A percentile compares a stretch with the other conserved stretches of the same genome.
Evolutionary conservation across 1,140 invertebrate genomes (phyloP).

Genomic region (Drosophila rhopaloa): DNA sequence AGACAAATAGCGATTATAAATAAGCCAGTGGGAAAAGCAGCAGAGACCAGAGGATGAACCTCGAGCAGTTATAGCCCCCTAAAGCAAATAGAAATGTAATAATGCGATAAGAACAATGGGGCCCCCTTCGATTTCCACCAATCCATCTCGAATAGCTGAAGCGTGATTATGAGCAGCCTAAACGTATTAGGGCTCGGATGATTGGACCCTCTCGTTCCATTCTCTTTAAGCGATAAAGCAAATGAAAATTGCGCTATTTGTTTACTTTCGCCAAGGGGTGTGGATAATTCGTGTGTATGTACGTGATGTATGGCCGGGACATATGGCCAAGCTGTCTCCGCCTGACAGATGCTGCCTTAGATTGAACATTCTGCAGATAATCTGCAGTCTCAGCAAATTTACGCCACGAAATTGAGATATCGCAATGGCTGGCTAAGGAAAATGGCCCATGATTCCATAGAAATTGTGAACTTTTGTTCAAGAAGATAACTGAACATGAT

Average conservation of each 20-base stretch:
- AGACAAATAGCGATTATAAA: conserved; percentile 82
- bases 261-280: conserved; percentile 38
- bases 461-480: conserved; percentile 27
- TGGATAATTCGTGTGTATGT: conserved; percentile 1
- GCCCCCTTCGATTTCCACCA: conserved; percentile 32
- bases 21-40: conserved; percentile 55
- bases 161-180: conserved; percentile 82
- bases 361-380: conserved; percentile 52
- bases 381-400: conserved; percentile 65
- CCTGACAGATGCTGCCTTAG: conserved; percentile 65
- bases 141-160: conserved; percentile 73
- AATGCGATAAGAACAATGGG: conserved; percentile 82
- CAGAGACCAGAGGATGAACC: conserved; percentile 9
- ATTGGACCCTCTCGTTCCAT: conserved; percentile 41
- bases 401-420: conserved; percentile 48
- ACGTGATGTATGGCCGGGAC: conserved; percentile 57
- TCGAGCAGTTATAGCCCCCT: conserved; percentile 16
- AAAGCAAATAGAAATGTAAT: conserved; percentile 80
- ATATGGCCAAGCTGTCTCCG: conserved; percentile 58
- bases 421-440: conserved; percentile 3
- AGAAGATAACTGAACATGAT: not conserved
- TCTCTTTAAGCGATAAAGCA: conserved; percentile 54
- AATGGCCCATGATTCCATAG: conserved; percentile 12
- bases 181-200: conserved; percentile 70
- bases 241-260: conserved; percentile 76